Evolutionary conservation across 2,113 vertebrate genomes (phyloP), one percentile per base, ranked within the genome.

Genomic region (Porphyrio hochstetteri): DNA sequence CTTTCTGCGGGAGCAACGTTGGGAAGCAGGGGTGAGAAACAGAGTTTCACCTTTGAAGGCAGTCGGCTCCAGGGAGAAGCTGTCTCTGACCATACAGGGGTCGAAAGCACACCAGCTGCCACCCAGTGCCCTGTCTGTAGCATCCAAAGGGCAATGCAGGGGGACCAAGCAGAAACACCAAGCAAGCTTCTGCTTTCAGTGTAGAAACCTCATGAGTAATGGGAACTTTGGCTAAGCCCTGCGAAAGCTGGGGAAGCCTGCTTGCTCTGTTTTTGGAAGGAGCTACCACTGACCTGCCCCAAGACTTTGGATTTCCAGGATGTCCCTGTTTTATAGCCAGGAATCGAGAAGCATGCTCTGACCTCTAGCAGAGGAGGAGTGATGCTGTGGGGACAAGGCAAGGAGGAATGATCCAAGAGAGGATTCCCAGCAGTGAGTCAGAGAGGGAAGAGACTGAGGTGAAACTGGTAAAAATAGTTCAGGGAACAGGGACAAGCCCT

Each of bases 361-460:
- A 78, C 75, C 78, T 95, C 87, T 71, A 70, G 68, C 78, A 91
- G 78, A 78, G 53, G 46, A 82, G 48, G 18, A 86, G 35, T 65
- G 82, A 80, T 0, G 5, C 55, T 33, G 48, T 44, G 44, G 31
- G 69, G 71, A 80, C 2, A 28, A 76, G 78, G 55, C 31, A 86
- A 72, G 68, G 50, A 88, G 61, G 79, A 82, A 56, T 44, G 69
- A 90, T 84, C 57, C 79, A 71, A 85, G 86, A 61, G 85, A 95
- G 93, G 90, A 88, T 95, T 95, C 94, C 93, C 88, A 93, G 77
- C 80, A 96, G 82, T 92, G 90, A 96, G 92, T 95, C 87, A 86
- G 76, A 89, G 13, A 9, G 56, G 56, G 53, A 61, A 90, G 53
- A 95, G 64, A 16, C 63, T 27, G 93, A 92, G 81, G 61, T 95